phyloP scores from a whole-genome alignment of 2,888 invertebrate genomes.

The Limnephilus auricula region DNA sequence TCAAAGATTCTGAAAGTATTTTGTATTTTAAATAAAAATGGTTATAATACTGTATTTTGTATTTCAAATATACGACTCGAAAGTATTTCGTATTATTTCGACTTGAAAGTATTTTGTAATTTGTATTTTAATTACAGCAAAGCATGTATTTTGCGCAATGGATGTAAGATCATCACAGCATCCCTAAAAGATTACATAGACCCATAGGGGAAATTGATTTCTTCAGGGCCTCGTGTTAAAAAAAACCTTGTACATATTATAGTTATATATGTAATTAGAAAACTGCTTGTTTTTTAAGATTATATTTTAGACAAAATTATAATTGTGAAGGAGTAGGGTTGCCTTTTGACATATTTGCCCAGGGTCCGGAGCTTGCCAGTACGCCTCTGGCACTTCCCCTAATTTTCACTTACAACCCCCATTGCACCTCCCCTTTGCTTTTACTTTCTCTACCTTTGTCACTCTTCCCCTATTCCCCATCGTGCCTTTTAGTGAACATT shows the following conservation, averaged over 20 bases:
- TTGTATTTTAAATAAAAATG: too few relatives aligned
- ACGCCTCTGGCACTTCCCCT: background rate
- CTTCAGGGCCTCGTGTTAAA: too few relatives aligned
- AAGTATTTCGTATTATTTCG: too few relatives aligned
- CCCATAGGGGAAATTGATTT: too few relatives aligned
- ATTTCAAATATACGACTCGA: too few relatives aligned
- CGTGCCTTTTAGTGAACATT: background rate
- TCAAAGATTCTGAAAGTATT: too few relatives aligned
- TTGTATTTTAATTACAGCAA: too few relatives aligned
- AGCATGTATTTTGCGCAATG: too few relatives aligned
- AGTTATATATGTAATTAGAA: background rate
- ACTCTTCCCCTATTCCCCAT: background rate
- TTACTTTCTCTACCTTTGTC: background rate
- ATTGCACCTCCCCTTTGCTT: background rate
- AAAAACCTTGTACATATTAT: background rate
- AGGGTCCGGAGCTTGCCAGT: background rate
- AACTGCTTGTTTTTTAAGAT: background rate
- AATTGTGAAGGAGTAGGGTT: background rate
- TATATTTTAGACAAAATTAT: background rate
- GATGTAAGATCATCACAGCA: too few relatives aligned
- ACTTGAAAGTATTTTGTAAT: too few relatives aligned
- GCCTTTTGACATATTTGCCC: background rate
- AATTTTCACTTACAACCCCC: background rate
- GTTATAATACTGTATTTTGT: too few relatives aligned
- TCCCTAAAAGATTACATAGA: too few relatives aligned